phyloP scores from a whole-genome alignment of 2,113 vertebrate genomes.

The Geothlypis trichas region DNA sequence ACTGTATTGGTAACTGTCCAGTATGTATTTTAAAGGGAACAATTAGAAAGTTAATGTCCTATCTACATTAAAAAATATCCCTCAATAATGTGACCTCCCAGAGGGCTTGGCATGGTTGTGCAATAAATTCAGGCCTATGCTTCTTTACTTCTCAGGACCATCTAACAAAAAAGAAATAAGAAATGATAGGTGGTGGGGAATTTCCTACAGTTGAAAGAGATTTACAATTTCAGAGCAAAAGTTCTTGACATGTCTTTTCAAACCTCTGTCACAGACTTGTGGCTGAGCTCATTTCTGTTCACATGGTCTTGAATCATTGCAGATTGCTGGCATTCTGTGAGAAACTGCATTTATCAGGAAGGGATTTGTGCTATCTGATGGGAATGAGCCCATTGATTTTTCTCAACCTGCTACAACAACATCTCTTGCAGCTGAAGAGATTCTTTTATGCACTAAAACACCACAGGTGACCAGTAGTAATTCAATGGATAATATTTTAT shows the following conservation, averaged over 20 bases:
- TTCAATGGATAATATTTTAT: background rate
- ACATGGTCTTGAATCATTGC: background rate
- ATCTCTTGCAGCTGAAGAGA: background rate
- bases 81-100: background rate
- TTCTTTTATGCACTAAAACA: background rate
- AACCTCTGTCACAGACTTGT: background rate
- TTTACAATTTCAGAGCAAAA: background rate
- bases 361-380: conserved; percentile 4
- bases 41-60: background rate
- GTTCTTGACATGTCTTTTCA: background rate
- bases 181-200: background rate
- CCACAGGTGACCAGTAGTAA: background rate
- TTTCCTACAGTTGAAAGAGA: background rate
- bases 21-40: background rate
- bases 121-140: background rate
- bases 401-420: background rate
- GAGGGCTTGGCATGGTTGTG: background rate
- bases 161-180: background rate
- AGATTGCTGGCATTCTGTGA: background rate
- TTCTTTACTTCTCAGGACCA: background rate
- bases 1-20: background rate
- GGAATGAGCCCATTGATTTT: background rate
- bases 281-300: background rate
- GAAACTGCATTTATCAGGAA: background rate
- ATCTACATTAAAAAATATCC: too few relatives aligned